Conservation (phyloP, 2,888 invertebrate species). For the Aquatica leii region DNA sequence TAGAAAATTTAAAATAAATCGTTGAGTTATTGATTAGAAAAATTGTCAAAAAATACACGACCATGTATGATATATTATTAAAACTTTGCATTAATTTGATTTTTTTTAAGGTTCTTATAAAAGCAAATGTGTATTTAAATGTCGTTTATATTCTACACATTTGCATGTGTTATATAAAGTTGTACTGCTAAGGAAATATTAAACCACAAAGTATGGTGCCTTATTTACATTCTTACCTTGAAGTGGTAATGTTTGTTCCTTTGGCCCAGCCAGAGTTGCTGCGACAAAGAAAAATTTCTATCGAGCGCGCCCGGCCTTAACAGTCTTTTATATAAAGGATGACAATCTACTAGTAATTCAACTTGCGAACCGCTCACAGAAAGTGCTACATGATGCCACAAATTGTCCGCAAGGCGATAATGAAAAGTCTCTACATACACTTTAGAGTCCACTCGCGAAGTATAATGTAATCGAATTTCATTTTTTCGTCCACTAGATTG, state of each 20-base stretch:
- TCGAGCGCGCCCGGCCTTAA: constrained; percentile 76
- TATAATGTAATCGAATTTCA: constrained; percentile 86
- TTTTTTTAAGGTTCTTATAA: too few relatives aligned
- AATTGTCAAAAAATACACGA: too few relatives aligned
- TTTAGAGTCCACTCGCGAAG: constrained; percentile 69
- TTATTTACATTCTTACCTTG: constrained; percentile 70
- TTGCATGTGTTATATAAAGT: too few relatives aligned
- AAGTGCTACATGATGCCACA: constrained; percentile 88
- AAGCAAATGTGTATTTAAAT: too few relatives aligned
- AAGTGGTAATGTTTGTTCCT: constrained; percentile 87
- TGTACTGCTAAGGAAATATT: too few relatives aligned
- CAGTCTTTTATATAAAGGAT: constrained; percentile 82
- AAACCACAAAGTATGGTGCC: too few relatives aligned
- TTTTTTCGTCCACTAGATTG: constrained; percentile 89
- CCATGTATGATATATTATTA: too few relatives aligned
- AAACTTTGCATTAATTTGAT: too few relatives aligned
- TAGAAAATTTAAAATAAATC: too few relatives aligned
- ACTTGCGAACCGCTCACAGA: constrained; percentile 85
- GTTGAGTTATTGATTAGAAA: too few relatives aligned
- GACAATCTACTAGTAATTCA: constrained; percentile 87
- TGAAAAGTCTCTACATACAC: constrained; percentile 87
- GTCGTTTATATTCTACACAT: too few relatives aligned
- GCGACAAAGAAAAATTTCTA: constrained; percentile 77
- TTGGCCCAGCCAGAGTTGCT: constrained; percentile 88
- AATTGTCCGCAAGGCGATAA: constrained; percentile 85